phyloP scores from a whole-genome alignment of 2,888 invertebrate species.

The Rugalucina vietnamica region DNA sequence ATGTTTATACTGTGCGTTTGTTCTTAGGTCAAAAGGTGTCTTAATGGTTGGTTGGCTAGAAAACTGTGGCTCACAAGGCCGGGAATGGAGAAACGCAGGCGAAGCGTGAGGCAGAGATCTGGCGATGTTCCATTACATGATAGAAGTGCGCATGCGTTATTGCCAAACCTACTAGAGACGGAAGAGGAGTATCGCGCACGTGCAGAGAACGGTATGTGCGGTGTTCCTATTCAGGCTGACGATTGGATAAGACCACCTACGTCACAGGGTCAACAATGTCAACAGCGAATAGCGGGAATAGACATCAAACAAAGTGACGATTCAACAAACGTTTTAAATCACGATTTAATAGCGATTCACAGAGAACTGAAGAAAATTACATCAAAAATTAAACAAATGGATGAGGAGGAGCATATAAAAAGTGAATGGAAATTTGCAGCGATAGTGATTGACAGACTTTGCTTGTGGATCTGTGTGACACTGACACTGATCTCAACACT shows the following conservation, averaged over 20 bases:
- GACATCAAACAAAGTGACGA: constrained; percentile 12
- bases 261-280: constrained; percentile 9
- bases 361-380: constrained; percentile 97
- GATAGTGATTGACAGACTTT: constrained; percentile 99
- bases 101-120: constrained; percentile 91
- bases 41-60: constrained; percentile 99
- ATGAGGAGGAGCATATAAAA: constrained; percentile 96
- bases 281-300: constrained; percentile 23
- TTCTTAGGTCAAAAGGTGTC: constrained; percentile 94
- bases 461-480: constrained; percentile 94
- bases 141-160: constrained; percentile 96
- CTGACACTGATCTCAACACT: constrained; percentile 90
- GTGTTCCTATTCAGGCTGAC: constrained; percentile 28
- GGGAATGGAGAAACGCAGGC: constrained; percentile 85
- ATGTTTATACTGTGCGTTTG: too few relatives aligned
- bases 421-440: constrained; percentile 99
- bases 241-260: constrained; percentile 51
- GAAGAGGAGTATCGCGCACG: constrained; percentile 91
- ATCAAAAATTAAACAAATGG: constrained; percentile 96
- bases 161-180: constrained; percentile 98
- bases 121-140: constrained; percentile 94
- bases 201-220: constrained; percentile 63
- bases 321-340: constrained; percentile 22
- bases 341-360: constrained; percentile 95
- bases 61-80: constrained; percentile 98